phyloP scores from a whole-genome alignment of 1,140 invertebrate genomes.

The Episyrphus balteatus region DNA sequence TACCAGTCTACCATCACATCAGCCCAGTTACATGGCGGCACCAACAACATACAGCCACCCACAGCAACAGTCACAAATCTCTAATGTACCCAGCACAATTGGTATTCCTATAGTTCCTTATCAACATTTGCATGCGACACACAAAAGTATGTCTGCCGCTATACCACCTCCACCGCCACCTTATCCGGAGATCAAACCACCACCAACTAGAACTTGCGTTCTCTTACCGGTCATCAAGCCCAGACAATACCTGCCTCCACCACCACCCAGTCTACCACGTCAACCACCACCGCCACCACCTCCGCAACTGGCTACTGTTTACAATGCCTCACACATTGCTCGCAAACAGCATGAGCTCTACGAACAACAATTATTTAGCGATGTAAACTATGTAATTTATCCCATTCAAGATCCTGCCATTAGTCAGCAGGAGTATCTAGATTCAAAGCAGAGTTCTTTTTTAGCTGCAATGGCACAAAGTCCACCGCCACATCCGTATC shows the following conservation, averaged over 20 bases:
- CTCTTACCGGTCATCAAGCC: slow-evolving; percentile 35
- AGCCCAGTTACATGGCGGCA: slow-evolving; percentile 9
- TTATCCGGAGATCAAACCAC: slow-evolving; percentile 34
- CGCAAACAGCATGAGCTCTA: slow-evolving; percentile 71
- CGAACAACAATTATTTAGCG: slow-evolving; percentile 75
- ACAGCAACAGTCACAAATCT: background rate
- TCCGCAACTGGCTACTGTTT: slow-evolving; percentile 46
- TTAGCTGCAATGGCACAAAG: slow-evolving; percentile 49
- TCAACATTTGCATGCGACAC: slow-evolving; percentile 15
- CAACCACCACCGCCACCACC: slow-evolving; percentile 44
- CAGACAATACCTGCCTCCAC: slow-evolving; percentile 37
- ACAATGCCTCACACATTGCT: slow-evolving; percentile 57
- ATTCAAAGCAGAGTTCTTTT: slow-evolving; percentile 65
- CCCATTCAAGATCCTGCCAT: slow-evolving; percentile 77
- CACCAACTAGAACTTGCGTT: slow-evolving; percentile 33
- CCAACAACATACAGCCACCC: slow-evolving; percentile 7
- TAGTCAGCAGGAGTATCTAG: slow-evolving; percentile 80
- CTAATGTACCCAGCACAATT: slow-evolving; percentile 13
- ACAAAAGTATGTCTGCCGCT: slow-evolving; percentile 33
- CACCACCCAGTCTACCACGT: slow-evolving; percentile 39
- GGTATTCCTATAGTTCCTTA: slow-evolving; percentile 35
- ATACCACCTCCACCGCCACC: slow-evolving; percentile 42
- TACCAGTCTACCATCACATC: slow-evolving; percentile 20
- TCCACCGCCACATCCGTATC: slow-evolving; percentile 45
- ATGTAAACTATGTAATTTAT: slow-evolving; percentile 83